Evolutionary conservation across 2,888 invertebrate species (phyloP), one percentile per base, ranked within the genome.

Genomic region (Alentia gelatinosa): DNA sequence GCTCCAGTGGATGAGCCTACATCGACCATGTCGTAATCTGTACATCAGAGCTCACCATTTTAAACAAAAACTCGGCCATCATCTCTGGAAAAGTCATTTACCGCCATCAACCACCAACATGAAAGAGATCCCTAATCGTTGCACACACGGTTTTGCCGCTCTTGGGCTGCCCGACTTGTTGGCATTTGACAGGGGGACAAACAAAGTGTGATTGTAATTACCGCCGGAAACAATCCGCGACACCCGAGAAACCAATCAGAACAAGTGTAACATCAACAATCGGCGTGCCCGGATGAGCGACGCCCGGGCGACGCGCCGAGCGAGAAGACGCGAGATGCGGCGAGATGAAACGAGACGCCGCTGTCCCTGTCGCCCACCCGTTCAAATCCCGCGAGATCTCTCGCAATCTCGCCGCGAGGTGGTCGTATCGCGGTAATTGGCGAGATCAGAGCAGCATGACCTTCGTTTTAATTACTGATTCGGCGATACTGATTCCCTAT

Each of bases 401-500:
- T 19, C n/a, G 79, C 23, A 79, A 79, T 79, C 79, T 39, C 79
- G 79, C 79, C 1, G 56, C 56, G n/a, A 56, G 56, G 56, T 56
- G 56, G 56, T n/a, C n/a, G 19, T 37, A 35, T 37, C 79, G 35
- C 37, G 39, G 15, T 79, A 79, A 79, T 79, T 79, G 79, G 39
- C 79, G 79, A 79, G 79, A 79, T 79, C 37, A 37, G 79, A 79
- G 79, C 30, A n/a, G 79, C 68, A 68, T 68, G 68, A 68, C 68
- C 30, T 35, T 79, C 37, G 37, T 26, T 74, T 74, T 74, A 74
- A 33, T 26, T 26, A 26, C 74, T 74, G 74, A 74, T 74, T 74
- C n/a, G 30, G 30, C 5, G 74, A 33, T 74, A 33, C 74, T 12
- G 15, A 33, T 74, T 26, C 30, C 30, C 37, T 39, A 79, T 79